These are phyloP conservation scores for Aphidoletes aphidimyza DNA, from an alignment of 2,888 invertebrate genomes.

Conservation along the genomic window DNA sequence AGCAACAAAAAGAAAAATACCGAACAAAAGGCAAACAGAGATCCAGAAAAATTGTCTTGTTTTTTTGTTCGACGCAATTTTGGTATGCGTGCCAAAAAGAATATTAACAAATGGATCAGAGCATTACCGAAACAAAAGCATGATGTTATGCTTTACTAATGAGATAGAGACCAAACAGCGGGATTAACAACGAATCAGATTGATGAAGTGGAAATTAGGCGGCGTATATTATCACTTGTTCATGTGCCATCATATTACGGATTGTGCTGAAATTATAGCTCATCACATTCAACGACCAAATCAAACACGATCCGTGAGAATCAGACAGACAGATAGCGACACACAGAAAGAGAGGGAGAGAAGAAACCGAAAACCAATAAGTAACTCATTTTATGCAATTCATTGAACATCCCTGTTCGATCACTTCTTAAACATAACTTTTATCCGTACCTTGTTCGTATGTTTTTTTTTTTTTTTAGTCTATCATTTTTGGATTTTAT, in stretches of 20 bases:
- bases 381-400: conserved; percentile 30
- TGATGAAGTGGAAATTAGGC: conserved; percentile 12
- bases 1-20: conserved; percentile 12
- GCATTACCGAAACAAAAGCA: neutral
- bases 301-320: neutral
- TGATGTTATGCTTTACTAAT: neutral
- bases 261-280: neutral
- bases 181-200: conserved; percentile 19
- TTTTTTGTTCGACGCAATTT: neutral
- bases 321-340: too few relatives aligned
- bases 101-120: neutral
- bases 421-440: neutral
- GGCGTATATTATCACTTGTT: neutral
- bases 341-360: neutral
- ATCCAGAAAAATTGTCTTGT: conserved; percentile 32
- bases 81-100: neutral
- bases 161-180: conserved; percentile 10
- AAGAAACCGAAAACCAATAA: conserved; percentile 19
- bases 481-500: conserved; percentile 32
- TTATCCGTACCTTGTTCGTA: conserved; percentile 22
- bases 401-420: neutral
- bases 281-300: too few relatives aligned
- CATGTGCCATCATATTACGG: neutral
- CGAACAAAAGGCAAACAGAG: neutral
- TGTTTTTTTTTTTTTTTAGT: neutral